Conservation (phyloP, 2,113 vertebrate species). For the Solea senegalensis region DNA sequence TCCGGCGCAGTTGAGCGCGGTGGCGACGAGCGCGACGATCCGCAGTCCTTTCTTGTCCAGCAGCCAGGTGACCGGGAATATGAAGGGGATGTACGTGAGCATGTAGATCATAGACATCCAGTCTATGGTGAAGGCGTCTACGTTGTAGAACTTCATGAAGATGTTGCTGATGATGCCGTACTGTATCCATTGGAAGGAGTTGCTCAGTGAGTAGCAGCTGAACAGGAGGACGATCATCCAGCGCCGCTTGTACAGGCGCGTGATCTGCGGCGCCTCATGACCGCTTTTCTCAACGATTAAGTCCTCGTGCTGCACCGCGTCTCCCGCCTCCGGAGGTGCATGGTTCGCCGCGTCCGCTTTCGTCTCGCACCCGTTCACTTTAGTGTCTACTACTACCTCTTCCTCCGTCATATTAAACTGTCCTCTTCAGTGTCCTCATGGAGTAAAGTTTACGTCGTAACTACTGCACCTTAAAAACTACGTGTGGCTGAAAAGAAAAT, state of each 20-base stretch:
- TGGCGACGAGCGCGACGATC: constrained; percentile 86
- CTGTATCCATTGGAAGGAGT: constrained; percentile 97
- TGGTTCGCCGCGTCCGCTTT: constrained; percentile 33
- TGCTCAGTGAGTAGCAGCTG: constrained; percentile 92
- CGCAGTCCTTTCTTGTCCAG: constrained; percentile 91
- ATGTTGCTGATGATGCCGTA: constrained; percentile 92
- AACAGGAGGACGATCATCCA: constrained; percentile 91
- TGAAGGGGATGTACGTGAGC: constrained; percentile 92
- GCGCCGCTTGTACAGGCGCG: constrained; percentile 84
- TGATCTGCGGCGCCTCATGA: neutral
- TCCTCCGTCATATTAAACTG: constrained; percentile 59
- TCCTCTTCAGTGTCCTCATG: constrained; percentile 25
- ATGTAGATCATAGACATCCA: constrained; percentile 98
- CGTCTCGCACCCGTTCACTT: neutral
- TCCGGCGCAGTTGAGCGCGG: constrained; percentile 88
- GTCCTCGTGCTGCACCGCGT: neutral
- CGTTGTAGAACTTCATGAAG: constrained; percentile 87
- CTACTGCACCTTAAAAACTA: neutral
- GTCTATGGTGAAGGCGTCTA: constrained; percentile 89
- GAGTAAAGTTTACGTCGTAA: neutral
- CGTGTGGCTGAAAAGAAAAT: neutral
- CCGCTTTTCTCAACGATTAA: neutral
- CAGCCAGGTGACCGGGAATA: constrained; percentile 95
- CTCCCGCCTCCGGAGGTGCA: constrained; percentile 8
- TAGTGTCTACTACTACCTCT: constrained; percentile 6